Evolutionary conservation across 2,797 vertebrate species (phyloP).

Genomic region (Poecilia picta): DNA sequence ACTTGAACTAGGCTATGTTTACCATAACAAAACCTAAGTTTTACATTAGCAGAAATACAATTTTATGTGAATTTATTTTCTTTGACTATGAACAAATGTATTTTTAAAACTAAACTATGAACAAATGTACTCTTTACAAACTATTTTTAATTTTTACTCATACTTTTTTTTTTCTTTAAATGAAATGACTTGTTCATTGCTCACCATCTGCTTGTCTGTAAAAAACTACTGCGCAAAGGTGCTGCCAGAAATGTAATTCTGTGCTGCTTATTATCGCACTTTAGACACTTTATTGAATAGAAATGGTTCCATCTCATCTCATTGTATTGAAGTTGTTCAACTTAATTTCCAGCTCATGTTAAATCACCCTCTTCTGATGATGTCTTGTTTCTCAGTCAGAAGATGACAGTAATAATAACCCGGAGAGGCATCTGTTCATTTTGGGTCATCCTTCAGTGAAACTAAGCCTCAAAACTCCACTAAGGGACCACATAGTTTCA

Average conservation of each 20-base stretch:
- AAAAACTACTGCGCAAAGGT: not conserved
- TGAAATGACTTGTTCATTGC: not conserved
- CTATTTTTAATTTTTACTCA: not conserved
- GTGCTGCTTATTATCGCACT: not conserved
- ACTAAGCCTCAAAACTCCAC: conserved; percentile 39
- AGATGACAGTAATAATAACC: conserved; percentile 27
- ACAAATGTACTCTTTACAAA: not conserved
- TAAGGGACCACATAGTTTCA: conserved; percentile 46
- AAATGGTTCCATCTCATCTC: not conserved
- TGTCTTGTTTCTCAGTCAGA: conserved; percentile 18
- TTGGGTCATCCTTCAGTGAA: conserved; percentile 21
- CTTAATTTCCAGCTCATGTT: conserved; percentile 13
- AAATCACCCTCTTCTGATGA: conserved; percentile 17
- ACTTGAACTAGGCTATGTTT: not conserved
- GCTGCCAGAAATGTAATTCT: not conserved
- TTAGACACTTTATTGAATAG: not conserved
- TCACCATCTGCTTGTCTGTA: not conserved
- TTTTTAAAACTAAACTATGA: not conserved
- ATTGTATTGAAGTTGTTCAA: not conserved
- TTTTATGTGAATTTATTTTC: not conserved
- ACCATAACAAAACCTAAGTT: not conserved
- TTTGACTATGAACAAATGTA: not conserved
- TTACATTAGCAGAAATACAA: not conserved
- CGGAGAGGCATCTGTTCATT: conserved; percentile 7
- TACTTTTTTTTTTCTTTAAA: not conserved